These are phyloP conservation scores for Pachyuromys duprasi DNA, from an alignment of 2,797 vertebrate genomes.

Conservation along the genomic window DNA sequence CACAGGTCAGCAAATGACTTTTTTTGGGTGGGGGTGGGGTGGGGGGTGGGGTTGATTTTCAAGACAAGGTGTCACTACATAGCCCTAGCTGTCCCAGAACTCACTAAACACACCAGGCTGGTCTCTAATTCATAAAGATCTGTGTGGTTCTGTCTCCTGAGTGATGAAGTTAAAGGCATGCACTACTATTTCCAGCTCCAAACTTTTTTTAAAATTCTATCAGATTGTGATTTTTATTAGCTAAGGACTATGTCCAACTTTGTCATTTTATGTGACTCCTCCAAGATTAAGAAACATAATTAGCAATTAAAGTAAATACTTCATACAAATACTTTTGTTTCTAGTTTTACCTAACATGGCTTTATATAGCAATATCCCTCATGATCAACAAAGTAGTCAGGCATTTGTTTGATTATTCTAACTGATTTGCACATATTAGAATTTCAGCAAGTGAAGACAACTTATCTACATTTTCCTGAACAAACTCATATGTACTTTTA, in stretches of 20 bases:
- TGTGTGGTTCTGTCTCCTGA: neutral
- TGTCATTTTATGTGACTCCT: slow-evolving; percentile 19
- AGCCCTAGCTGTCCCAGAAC: neutral
- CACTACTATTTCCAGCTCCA: neutral
- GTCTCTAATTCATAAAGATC: neutral
- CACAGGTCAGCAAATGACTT: neutral
- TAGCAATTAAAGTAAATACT: slow-evolving; percentile 42
- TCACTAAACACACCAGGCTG: neutral
- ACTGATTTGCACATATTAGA: neutral
- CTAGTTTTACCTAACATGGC: neutral
- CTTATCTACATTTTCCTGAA: neutral
- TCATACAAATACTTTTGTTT: slow-evolving; percentile 2
- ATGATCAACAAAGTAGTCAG: neutral
- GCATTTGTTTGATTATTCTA: slow-evolving; percentile 23
- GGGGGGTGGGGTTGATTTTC: neutral
- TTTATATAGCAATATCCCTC: slow-evolving; percentile 23
- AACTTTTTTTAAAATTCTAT: neutral
- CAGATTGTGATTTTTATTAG: neutral
- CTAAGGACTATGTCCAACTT: slow-evolving; percentile 34
- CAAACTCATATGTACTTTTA: neutral
- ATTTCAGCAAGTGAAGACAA: slow-evolving; percentile 21
- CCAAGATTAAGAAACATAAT: slow-evolving; percentile 22
- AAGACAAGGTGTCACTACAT: neutral
- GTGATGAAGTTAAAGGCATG: neutral
- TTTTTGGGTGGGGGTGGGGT: neutral